Evolutionary conservation across 1,140 invertebrate species (phyloP), one percentile per base, ranked within the genome.

Genomic region (Listronotus bonariensis): DNA sequence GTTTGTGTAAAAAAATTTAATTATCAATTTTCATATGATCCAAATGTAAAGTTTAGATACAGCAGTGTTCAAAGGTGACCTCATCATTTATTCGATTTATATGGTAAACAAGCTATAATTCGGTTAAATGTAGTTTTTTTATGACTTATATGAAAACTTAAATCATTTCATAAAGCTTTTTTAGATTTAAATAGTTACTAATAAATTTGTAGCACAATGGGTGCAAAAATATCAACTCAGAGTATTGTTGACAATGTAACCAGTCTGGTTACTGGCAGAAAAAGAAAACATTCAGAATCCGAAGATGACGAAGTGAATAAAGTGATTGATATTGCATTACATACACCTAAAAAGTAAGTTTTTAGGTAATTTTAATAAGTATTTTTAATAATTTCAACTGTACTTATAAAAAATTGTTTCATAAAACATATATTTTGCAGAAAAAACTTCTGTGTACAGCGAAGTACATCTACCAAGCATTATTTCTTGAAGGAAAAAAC

Each of bases 401-500:
- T 26, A 26, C 20, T 26, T 26, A 3, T 26, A 5, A 26, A 26
- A 26, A 5, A 26, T 26, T 3, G 20, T 26, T 26, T 26, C 20
- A 26, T 26, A 5, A 26, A 26, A 26, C n/a, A 5, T 5, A 1
- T 26, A 26, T 26, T 26, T 26, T 26, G 78, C 77, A 89, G 89
- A 72, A 87, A 87, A 90, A 89, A 78, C 78, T 91, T n/a, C 75
- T 85, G 18, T 88, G 85, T 18, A 92, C 90, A 12, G 86, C 88
- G 11, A 84, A 91, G 68, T 92, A 92, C 71, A 92, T 93, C 67
- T 92, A 91, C 74, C 86, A 91, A 70, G 87, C 89, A 1, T 77
- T 92, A 14, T 93, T 91, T 76, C 79, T 89, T 72, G 88, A 92
- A 77, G 88, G 90, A 63, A 85, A 87, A 78, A 88, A 89, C 68